Evolutionary conservation across 2,113 vertebrate genomes (phyloP).

Genomic region (Camelus bactrianus): DNA sequence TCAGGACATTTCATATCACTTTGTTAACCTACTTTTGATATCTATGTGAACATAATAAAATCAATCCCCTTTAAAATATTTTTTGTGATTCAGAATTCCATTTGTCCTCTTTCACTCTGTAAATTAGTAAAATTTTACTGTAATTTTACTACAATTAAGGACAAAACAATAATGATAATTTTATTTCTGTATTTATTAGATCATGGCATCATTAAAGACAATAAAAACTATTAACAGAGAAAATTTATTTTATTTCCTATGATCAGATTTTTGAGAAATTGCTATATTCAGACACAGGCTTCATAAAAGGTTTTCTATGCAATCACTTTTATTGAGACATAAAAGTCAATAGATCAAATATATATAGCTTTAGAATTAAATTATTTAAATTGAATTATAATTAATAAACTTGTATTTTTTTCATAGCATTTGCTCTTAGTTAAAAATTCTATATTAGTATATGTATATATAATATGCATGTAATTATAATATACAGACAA

Average conservation of each 20-base stretch:
- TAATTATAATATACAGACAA: neutral
- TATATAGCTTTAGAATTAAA: slow-evolving; percentile 13
- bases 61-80: slow-evolving; percentile 24
- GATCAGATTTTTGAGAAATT: neutral
- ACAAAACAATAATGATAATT: neutral
- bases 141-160: slow-evolving; percentile 20
- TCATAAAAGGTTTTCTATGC: slow-evolving; percentile 16
- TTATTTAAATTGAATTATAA: neutral
- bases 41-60: neutral
- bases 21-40: slow-evolving; percentile 33
- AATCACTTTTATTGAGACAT: neutral
- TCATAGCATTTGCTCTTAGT: neutral
- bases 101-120: neutral
- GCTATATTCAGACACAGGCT: neutral
- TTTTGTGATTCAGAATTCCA: neutral
- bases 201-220: neutral
- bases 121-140: neutral
- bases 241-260: neutral
- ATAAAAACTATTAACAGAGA: neutral
- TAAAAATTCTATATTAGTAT: neutral
- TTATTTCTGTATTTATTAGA: slow-evolving; percentile 13
- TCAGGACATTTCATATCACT: slow-evolving; percentile 35
- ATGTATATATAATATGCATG: neutral
- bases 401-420: slow-evolving; percentile 43
- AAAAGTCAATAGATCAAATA: neutral